Evolutionary conservation across 2,797 vertebrate species (phyloP).

Genomic region (Xiphorhynchus erythropygius): DNA sequence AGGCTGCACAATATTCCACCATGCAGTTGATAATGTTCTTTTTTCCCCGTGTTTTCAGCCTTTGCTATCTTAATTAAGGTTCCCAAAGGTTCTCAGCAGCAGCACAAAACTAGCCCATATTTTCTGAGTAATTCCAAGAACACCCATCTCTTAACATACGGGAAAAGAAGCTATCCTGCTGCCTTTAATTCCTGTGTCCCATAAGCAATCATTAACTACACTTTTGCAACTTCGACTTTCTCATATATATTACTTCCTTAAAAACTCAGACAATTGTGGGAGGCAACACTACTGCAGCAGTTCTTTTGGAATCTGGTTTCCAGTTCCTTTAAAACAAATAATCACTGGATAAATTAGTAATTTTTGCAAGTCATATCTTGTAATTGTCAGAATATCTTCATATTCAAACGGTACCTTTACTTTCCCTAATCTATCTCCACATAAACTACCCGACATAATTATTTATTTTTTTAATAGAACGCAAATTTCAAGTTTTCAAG

Average conservation of each 20-base stretch:
- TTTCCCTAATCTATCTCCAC: neutral
- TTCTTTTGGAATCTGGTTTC: neutral
- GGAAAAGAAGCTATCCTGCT: neutral
- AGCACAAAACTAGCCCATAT: neutral
- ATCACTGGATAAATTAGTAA: neutral
- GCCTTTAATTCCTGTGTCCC: neutral
- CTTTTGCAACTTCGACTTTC: neutral
- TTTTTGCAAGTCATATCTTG: conserved; percentile 34
- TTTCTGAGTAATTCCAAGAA: neutral
- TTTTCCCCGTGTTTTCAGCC: neutral
- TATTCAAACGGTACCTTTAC: neutral
- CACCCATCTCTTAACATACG: neutral
- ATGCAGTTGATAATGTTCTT: neutral
- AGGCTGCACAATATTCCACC: neutral
- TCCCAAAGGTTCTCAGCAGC: neutral
- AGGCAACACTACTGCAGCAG: neutral
- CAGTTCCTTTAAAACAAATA: conserved; percentile 8
- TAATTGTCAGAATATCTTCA: conserved; percentile 2
- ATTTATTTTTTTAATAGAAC: conserved; percentile 42
- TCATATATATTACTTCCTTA: neutral
- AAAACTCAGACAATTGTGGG: conserved; percentile 9
- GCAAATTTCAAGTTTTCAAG: conserved; percentile 35
- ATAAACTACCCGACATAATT: neutral
- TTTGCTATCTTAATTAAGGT: neutral
- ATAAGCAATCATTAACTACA: neutral